phyloP scores from a whole-genome alignment of 2,113 vertebrate species.

The Melanotaenia duboulayi region DNA sequence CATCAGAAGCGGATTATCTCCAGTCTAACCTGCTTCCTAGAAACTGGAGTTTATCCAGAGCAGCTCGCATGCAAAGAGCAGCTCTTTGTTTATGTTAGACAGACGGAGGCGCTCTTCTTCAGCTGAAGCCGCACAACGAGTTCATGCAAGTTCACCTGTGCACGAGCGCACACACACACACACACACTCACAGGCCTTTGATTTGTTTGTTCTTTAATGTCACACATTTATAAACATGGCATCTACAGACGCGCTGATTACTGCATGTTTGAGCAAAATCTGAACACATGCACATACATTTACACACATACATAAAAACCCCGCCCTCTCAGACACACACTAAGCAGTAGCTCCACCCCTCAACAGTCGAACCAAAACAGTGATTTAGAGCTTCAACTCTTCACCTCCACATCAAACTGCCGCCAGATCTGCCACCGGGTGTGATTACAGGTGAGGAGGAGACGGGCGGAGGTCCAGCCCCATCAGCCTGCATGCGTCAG shows the following conservation, averaged over 20 bases:
- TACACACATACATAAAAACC: neutral
- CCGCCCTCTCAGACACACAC: too few species aligned
- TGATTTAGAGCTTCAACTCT: slow-evolving; percentile 54
- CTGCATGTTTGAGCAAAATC: neutral
- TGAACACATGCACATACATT: neutral
- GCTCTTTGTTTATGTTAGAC: slow-evolving; percentile 48
- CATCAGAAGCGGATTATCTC: too few species aligned
- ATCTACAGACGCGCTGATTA: neutral
- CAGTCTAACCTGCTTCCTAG: neutral
- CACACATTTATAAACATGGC: neutral
- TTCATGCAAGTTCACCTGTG: slow-evolving; percentile 43
- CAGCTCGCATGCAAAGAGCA: slow-evolving; percentile 13
- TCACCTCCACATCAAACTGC: slow-evolving; percentile 48
- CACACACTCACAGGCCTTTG: too few species aligned
- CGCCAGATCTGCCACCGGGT: slow-evolving; percentile 37
- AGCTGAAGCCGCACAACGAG: slow-evolving; percentile 2
- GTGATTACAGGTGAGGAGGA: slow-evolving; percentile 51
- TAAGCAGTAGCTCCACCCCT: neutral
- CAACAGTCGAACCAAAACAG: slow-evolving; percentile 38
- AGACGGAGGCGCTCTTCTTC: slow-evolving; percentile 14
- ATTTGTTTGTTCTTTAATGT: neutral
- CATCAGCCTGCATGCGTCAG: slow-evolving; percentile 50
- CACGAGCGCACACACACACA: too few species aligned
- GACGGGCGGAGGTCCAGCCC: slow-evolving; percentile 38
- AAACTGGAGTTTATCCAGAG: slow-evolving; percentile 9